Base-by-base conservation (phyloP, 23 tunicate species). In the Styela plicata region DNA sequence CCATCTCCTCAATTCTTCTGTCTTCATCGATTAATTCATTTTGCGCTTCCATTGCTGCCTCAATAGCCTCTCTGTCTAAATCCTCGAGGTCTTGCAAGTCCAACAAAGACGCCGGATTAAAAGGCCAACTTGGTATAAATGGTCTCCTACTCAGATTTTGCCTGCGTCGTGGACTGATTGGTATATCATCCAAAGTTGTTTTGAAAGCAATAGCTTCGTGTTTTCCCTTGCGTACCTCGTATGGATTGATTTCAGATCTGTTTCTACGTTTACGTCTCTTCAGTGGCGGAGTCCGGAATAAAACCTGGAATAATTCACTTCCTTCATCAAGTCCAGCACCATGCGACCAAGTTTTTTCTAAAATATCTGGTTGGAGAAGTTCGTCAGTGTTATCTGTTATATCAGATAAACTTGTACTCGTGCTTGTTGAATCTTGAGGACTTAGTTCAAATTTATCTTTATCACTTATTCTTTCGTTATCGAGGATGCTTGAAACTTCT, bases 111-210 rank as follows among this genome's bases (percentile, higher is more conserved):
- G 82, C 85, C 1, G 97, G 87, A 73, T 91, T 85, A 52, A 91
- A 91, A 24, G 97, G 97, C 97, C 97, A 91, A 35, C 97, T 91
- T 5, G 97, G 97, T 31, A 91, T 83, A 37, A 82, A 91, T 37
- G 69, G 79, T 26, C 83, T 57, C 33, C 64, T 35, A 0, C 62
- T 2, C 24, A 27, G n/a, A 63, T 81, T 75, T 28, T 90, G 80
- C 18, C 30, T 69, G 3, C 91, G 90, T 52, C 83, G 35, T 73
- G 89, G 97, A 57, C 83, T 86, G 2, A 70, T 80, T 3, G 83
- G 79, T 17, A 81, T 64, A 16, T 53, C 65, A 5, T 78, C 70
- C 18, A 74, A n/a, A n/a, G 33, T 31, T 2, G 61, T 34, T 32
- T 77, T 37, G 29, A 87, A 77, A 34, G 71, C 70, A 17, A 62